Conservation (phyloP, 2,888 invertebrate species). For the Sicus ferrugineus region DNA sequence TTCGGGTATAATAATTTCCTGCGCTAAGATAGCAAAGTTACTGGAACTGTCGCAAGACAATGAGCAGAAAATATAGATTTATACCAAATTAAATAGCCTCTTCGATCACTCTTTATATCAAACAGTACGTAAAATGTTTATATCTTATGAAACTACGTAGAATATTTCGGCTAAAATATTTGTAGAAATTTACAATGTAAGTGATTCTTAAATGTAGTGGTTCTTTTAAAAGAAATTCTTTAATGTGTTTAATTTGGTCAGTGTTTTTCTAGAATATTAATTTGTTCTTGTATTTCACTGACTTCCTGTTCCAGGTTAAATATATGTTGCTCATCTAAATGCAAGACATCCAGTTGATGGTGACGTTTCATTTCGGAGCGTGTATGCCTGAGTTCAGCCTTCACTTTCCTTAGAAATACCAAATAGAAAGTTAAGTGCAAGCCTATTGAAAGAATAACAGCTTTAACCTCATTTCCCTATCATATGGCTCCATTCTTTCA, state of each 20-base stretch:
- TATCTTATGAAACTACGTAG: too few relatives aligned
- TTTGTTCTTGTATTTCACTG: background rate
- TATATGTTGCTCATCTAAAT: background rate
- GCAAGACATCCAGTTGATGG: background rate
- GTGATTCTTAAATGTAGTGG: too few relatives aligned
- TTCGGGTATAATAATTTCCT: too few relatives aligned
- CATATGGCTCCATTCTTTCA: background rate
- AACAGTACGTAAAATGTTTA: too few relatives aligned
- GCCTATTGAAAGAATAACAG: background rate
- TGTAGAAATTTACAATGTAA: too few relatives aligned
- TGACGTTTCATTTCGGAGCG: background rate
- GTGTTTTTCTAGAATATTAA: background rate
- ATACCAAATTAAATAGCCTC: too few relatives aligned
- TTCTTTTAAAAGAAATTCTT: too few relatives aligned
- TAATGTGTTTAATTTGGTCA: background rate
- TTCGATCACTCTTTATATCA: too few relatives aligned
- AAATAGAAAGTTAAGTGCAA: background rate
- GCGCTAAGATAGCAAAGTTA: too few relatives aligned
- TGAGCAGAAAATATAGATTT: too few relatives aligned
- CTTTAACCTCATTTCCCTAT: conserved; percentile 3
- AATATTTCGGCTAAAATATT: too few relatives aligned
- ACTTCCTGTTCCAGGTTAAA: background rate
- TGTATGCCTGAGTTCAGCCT: background rate
- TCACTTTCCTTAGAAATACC: background rate
- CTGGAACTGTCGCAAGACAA: too few relatives aligned